Base-by-base conservation (phyloP, 2,888 invertebrate species). In the Phaonia tiefii region DNA sequence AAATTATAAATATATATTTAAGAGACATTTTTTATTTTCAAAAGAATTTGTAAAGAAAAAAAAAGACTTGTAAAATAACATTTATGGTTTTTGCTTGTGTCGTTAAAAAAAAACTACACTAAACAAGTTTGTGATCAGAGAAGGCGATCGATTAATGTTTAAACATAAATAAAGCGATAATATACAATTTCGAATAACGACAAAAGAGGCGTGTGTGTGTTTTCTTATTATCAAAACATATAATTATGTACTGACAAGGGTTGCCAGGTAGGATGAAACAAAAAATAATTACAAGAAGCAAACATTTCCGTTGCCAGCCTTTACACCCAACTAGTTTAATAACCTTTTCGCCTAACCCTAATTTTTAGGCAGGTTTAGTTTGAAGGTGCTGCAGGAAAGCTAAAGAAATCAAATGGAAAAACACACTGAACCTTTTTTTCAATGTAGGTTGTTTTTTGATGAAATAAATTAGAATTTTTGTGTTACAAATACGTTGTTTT, bases 31-130 rank as follows among this genome's bases (percentile, higher is more conserved):
- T 58, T 31, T 46, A 49, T 31, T 15, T 31, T 31, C 49, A 58
- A 58, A 75, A 67, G 67, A 60, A 49, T 75, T 75, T 75, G 60
- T 60, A 60, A 58, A 31, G 26, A 56, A 25, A 3, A 51, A n/a
- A 46, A n/a, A n/a, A n/a, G n/a, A 31, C 31, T 31, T 31, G 31
- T 31, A 31, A 49, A 4, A 20, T 1, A 60, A 20, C 39, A 39
- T 37, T 60, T 13, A 49, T 20, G 20, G 17, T 5, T 20, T 49
- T 49, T 20, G 15, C 31, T 31, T n/a, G n/a, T n/a, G n/a, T n/a
- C 31, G 31, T 51, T 22, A 51, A 51, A 11, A 17, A 17, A 17
- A 37, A 63, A 63, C 10, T 3, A 42, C 39, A 22, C 11, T 0
- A 63, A 63, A 63, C 63, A 22, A 63, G 63, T 63, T 63, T 63